phyloP scores from a whole-genome alignment of 2,113 vertebrate genomes.

The Oostethus manadensis region DNA sequence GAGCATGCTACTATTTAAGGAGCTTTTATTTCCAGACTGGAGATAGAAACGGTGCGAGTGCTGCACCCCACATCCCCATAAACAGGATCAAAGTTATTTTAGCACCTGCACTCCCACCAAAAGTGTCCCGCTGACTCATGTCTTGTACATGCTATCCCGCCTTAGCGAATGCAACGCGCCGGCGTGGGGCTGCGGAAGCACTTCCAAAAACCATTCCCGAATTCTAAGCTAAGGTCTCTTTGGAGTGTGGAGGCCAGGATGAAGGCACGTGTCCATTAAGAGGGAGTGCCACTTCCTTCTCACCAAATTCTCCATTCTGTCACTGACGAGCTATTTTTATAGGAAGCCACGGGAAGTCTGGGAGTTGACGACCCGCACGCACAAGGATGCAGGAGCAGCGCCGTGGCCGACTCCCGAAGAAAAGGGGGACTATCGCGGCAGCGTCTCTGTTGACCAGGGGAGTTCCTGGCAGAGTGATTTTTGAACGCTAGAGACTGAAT shows the following conservation, averaged over 20 bases:
- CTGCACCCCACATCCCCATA: slow-evolving; percentile 6
- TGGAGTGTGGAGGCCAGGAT: neutral
- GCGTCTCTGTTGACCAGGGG: slow-evolving; percentile 78
- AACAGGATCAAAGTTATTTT: slow-evolving; percentile 35
- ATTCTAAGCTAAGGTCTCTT: neutral
- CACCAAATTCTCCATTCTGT: slow-evolving; percentile 64
- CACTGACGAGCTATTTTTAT: slow-evolving; percentile 73
- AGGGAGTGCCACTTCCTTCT: slow-evolving; percentile 65
- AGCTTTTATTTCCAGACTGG: slow-evolving; percentile 10
- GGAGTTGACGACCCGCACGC: slow-evolving; percentile 39
- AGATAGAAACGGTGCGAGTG: neutral
- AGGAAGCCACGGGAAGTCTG: slow-evolving; percentile 64
- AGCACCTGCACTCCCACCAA: slow-evolving; percentile 55
- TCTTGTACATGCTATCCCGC: slow-evolving; percentile 15
- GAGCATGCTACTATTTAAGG: slow-evolving; percentile 8
- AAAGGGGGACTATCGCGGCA: neutral
- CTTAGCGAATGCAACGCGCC: slow-evolving; percentile 3
- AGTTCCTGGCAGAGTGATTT: slow-evolving; percentile 95
- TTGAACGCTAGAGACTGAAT: slow-evolving; percentile 81
- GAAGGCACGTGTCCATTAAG: slow-evolving; percentile 32
- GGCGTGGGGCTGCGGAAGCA: neutral
- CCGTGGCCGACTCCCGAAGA: no score
- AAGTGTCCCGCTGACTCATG: slow-evolving; percentile 50
- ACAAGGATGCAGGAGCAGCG: neutral
- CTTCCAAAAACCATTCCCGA: neutral